Base-by-base conservation (phyloP, 2,113 vertebrate species). In the Cyphomyrus plagiostoma region DNA sequence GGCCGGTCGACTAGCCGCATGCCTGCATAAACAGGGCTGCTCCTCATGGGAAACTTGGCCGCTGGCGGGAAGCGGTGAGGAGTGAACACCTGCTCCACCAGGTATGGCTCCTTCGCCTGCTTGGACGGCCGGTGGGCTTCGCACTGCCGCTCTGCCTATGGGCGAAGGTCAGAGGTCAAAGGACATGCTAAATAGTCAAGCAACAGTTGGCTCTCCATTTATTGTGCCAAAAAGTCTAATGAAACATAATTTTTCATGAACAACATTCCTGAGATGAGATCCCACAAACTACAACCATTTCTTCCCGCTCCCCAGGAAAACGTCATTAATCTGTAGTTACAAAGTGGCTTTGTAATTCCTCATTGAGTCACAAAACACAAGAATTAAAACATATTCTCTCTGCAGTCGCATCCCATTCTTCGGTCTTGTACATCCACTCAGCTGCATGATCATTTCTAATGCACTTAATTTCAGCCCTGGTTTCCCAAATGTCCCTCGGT, bases 21-120 rank as follows among this genome's bases (percentile, higher is more conserved):
- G 93, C 97, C 96, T 0, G 96, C 96, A 92, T 97, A 97, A 88
- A 97, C 93, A 93, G 96, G 91, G 91, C 95, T 96, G 94, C 92
- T 96, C 90, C 96, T 97, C 96, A 95, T 92, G 91, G 95, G 96
- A 15, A 95, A 94, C 90, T 95, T 96, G 92, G 96, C 94, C 10
- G 96, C 95, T 30, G 96, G 80, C 2, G 96, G 96, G 92, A 97
- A 97, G 52, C 97, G 95, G 88, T 97, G 96, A 30, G 98, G 97
- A 92, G 97, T 98, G 93, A 98, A 98, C 89, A 99, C 97, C 94
- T 99, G 98, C 45, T 98, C 97, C 92, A 98, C 95, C 95, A 98
- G 94, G 93, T 95, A 97, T 91, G 96, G 93, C 0, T 97, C 96
- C 92, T 97, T 97, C 91, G 95, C 94, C 70, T 96, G 96, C 92